These are phyloP conservation scores for Cyprinus carpio DNA, from an alignment of 2,113 vertebrate genomes.

Conservation along the genomic window DNA sequence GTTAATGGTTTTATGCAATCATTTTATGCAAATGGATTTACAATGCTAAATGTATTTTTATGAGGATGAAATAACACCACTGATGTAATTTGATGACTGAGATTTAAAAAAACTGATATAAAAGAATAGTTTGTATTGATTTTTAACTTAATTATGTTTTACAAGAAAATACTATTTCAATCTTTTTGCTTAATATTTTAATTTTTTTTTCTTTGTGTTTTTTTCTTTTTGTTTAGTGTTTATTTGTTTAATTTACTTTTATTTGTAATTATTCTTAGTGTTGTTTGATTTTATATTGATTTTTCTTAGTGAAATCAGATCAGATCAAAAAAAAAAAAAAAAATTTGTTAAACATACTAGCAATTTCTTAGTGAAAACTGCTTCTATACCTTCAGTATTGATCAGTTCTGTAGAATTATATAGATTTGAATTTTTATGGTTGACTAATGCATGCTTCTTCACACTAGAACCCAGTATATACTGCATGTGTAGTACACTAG, in stretches of 20 bases:
- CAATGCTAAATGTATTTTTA: neutral
- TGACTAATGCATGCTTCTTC: neutral
- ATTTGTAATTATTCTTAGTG: too few species aligned
- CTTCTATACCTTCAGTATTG: neutral
- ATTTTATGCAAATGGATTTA: neutral
- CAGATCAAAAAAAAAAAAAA: too few species aligned
- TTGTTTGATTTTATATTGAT: too few species aligned
- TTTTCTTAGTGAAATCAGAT: too few species aligned
- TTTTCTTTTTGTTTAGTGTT: too few species aligned
- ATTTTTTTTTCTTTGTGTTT: too few species aligned
- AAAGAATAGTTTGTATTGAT: neutral
- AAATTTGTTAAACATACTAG: too few species aligned
- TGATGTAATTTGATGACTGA: too few species aligned
- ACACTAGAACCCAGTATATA: neutral
- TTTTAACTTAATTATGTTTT: neutral
- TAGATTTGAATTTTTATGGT: neutral
- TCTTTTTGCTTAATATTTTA: neutral
- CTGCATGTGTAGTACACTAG: neutral
- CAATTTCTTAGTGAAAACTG: too few species aligned
- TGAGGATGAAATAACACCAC: neutral
- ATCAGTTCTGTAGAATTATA: neutral
- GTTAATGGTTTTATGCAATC: too few species aligned
- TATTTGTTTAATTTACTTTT: too few species aligned
- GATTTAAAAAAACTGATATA: neutral
- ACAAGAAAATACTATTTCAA: neutral